A percentile compares a stretch with the other conserved stretches of the same genome.
Conservation (phyloP, 2,797 vertebrate species). For the Phyllotis vaccarum region DNA sequence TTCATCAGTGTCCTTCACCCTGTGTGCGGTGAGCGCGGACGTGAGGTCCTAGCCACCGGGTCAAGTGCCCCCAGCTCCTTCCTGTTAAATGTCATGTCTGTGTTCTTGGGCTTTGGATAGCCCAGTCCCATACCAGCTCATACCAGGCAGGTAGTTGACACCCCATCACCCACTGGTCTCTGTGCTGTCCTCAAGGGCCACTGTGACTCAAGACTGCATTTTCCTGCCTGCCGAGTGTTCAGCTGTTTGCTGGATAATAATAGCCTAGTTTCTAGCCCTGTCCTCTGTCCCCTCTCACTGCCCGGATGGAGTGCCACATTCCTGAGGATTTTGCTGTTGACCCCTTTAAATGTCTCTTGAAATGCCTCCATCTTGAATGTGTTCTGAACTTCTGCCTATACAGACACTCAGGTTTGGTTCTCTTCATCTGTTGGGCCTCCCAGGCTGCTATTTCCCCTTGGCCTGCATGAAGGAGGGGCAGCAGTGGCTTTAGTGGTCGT, state of each 20-base stretch:
- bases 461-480: not conserved
- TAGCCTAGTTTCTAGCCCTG: conserved; percentile 63
- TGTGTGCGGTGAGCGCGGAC: fast-evolving
- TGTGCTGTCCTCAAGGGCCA: not conserved
- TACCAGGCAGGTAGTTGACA: not conserved
- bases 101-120: not conserved
- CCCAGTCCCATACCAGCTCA: not conserved
- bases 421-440: not conserved
- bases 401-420: not conserved
- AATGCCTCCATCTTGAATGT: not conserved
- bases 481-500: not conserved
- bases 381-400: conserved; percentile 56
- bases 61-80: not conserved
- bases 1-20: not conserved
- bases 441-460: conserved; percentile 47
- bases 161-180: not conserved
- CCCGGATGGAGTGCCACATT: conserved; percentile 52
- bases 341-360: conserved; percentile 57
- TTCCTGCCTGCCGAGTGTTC: not conserved
- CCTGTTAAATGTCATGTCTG: not conserved
- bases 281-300: conserved; percentile 62
- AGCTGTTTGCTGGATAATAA: conserved; percentile 71
- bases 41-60: not conserved
- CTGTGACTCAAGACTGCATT: fast-evolving
- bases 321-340: conserved; percentile 48